Percentiles rank a stretch among this genome's conserved stretches.
Evolutionary conservation across 2,113 vertebrate genomes (phyloP).

Genomic region (Zapus hudsonius): DNA sequence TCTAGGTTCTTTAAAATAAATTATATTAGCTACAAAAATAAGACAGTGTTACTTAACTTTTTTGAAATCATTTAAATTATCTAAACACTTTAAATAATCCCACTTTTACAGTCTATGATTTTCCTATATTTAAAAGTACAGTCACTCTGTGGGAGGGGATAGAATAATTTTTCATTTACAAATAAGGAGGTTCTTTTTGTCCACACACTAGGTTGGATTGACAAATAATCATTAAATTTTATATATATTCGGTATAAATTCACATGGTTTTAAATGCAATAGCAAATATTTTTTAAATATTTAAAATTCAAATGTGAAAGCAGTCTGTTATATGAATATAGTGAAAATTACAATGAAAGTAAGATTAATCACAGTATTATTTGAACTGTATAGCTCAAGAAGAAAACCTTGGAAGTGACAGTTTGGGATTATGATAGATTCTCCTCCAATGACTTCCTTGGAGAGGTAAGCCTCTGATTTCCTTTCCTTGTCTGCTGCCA

Average conservation of each 20-base stretch:
- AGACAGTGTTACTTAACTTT: neutral
- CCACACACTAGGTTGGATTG: neutral
- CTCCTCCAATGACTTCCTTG: slow-evolving; percentile 98
- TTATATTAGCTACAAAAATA: slow-evolving; percentile 39
- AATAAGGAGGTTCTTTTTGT: neutral
- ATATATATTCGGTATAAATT: neutral
- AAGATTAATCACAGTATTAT: slow-evolving; percentile 75
- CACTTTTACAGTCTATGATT: neutral
- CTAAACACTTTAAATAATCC: neutral
- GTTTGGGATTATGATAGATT: slow-evolving; percentile 99
- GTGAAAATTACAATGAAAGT: slow-evolving; percentile 54
- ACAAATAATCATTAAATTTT: slow-evolving; percentile 55
- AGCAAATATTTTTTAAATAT: slow-evolving; percentile 58
- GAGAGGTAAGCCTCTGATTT: slow-evolving; percentile 91
- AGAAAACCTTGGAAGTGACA: slow-evolving; percentile 98
- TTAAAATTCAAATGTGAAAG: slow-evolving; percentile 23
- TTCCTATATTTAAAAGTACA: neutral
- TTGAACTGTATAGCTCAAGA: slow-evolving; percentile 94
- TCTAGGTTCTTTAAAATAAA: slow-evolving; percentile 26
- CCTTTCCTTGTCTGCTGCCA: neutral
- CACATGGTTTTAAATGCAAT: slow-evolving; percentile 50
- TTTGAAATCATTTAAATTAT: neutral
- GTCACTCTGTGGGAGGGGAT: neutral
- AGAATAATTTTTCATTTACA: neutral
- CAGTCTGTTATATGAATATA: slow-evolving; percentile 1